phyloP scores from a whole-genome alignment of 2,888 invertebrate genomes.

The Anarsia innoxiella region DNA sequence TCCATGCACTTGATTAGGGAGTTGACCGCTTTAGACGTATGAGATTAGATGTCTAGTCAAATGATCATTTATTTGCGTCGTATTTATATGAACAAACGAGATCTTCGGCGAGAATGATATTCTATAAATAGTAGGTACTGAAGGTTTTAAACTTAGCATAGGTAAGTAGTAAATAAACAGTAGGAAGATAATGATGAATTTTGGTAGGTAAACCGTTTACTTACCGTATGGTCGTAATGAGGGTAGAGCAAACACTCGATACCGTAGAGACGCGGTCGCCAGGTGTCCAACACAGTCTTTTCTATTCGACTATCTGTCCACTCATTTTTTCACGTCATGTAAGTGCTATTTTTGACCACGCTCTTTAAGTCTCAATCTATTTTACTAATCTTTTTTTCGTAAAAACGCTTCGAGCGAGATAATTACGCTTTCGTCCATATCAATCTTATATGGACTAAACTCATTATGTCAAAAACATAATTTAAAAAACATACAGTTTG shows the following conservation, averaged over 20 bases:
- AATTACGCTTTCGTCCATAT: constrained; percentile 4
- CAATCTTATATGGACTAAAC: not conserved
- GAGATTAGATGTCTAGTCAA: constrained; percentile 29
- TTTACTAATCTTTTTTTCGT: not conserved
- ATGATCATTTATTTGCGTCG: constrained; percentile 60
- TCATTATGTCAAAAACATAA: not conserved
- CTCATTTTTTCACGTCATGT: constrained; percentile 18
- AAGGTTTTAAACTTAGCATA: too few species aligned
- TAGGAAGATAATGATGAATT: too few species aligned
- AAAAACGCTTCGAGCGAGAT: not conserved
- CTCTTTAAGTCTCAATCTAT: constrained; percentile 9
- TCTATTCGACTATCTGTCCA: constrained; percentile 24
- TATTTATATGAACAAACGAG: too few species aligned
- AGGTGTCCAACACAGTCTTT: constrained; percentile 36
- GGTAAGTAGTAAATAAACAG: too few species aligned
- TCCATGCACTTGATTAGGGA: constrained; percentile 51
- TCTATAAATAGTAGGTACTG: too few species aligned
- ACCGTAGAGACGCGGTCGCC: constrained; percentile 25
- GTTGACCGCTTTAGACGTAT: constrained; percentile 35
- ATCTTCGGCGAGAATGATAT: too few species aligned
- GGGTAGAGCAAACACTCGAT: constrained; percentile 7
- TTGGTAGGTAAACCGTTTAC: too few species aligned
- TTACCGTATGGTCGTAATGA: too few species aligned
- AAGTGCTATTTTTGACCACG: constrained; percentile 35
- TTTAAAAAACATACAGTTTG: too few species aligned